phyloP scores from a whole-genome alignment of 2,888 invertebrate genomes.

The Cristatella mucedo region DNA sequence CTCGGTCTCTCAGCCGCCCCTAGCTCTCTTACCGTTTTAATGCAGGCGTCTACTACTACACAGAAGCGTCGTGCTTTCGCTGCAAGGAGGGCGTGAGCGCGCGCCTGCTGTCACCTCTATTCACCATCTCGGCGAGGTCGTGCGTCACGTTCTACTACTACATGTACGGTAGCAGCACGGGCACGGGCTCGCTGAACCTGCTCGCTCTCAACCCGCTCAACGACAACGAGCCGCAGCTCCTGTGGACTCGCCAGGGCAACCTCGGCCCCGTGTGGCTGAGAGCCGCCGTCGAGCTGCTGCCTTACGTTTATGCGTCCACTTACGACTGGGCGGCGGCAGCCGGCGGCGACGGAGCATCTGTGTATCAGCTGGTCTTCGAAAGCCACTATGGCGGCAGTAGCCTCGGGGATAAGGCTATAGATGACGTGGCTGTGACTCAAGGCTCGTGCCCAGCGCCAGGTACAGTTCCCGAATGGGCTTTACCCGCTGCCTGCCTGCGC shows the following conservation, averaged over 20 bases:
- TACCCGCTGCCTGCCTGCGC: no score
- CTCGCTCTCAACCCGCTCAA: neutral
- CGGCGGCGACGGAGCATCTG: no score
- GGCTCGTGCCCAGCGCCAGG: slow-evolving; percentile 2
- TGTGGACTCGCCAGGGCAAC: slow-evolving; percentile 4
- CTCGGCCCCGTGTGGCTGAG: no score
- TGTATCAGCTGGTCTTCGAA: slow-evolving; percentile 5
- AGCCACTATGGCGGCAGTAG: neutral
- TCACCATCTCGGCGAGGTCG: neutral
- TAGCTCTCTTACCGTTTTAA: neutral
- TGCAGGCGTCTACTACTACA: slow-evolving; percentile 7
- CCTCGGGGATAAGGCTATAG: slow-evolving; percentile 9
- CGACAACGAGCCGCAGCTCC: neutral
- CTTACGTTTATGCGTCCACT: no score
- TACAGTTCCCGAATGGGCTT: no score
- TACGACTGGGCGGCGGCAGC: neutral
- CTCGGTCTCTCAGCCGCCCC: neutral
- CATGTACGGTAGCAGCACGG: slow-evolving; percentile 1
- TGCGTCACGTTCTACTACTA: slow-evolving; percentile 6
- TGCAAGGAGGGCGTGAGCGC: neutral
- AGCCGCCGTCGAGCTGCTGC: no score
- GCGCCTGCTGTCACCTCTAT: neutral
- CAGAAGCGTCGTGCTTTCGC: slow-evolving; percentile 4
- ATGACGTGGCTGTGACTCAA: slow-evolving; percentile 5
- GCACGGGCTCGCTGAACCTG: slow-evolving; percentile 2